Percentiles rank a stretch among this genome's conserved stretches.
Conservation (phyloP, 2,113 vertebrate species). For the Crotalus helleri region DNA sequence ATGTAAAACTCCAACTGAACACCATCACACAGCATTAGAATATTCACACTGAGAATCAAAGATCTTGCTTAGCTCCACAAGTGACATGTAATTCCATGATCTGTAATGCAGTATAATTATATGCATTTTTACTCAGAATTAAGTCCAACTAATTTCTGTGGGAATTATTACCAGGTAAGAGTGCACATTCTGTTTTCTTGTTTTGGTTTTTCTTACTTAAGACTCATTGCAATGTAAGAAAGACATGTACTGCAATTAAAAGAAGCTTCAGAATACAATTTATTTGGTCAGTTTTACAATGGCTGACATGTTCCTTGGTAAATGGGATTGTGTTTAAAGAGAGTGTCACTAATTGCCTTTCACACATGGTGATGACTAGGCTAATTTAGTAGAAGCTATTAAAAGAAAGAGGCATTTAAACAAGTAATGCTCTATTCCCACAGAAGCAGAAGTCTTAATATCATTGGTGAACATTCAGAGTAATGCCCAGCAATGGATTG, state of each 20-base stretch:
- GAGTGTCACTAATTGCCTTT: not conserved
- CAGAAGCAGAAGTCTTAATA: not conserved
- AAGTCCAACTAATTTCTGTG: not conserved
- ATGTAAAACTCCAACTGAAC: not conserved
- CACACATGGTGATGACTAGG: not conserved
- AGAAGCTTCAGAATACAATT: not conserved
- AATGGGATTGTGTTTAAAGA: conserved; percentile 1
- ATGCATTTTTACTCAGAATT: not conserved
- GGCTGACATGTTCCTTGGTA: not conserved
- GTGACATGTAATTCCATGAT: not conserved
- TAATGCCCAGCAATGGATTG: not conserved
- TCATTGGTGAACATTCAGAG: not conserved
- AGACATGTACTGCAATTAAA: not conserved
- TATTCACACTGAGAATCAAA: not conserved
- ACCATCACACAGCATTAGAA: not conserved
- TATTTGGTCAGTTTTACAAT: not conserved
- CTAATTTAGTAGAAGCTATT: conserved; percentile 8
- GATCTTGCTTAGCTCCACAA: not conserved
- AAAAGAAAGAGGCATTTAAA: not conserved
- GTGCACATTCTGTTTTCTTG: not conserved
- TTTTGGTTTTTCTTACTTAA: not conserved
- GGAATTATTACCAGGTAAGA: not conserved
- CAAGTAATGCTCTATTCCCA: not conserved
- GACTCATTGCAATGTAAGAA: not conserved
- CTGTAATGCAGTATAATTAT: not conserved